These are phyloP conservation scores for Diorhabda elongata DNA, from an alignment of 1,140 invertebrate species.

Conservation along the genomic window DNA sequence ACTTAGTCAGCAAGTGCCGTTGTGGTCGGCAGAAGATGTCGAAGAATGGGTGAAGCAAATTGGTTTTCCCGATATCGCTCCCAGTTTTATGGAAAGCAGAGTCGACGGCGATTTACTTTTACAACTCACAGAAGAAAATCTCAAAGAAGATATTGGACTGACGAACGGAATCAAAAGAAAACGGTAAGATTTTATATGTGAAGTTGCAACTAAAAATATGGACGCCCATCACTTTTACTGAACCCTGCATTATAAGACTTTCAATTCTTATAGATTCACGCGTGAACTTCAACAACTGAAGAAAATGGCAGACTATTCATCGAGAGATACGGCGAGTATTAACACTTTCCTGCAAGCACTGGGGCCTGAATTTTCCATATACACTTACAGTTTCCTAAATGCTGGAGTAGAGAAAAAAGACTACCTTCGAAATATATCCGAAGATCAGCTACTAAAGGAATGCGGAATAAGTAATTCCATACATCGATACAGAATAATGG, in stretches of 20 bases:
- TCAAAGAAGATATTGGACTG: slow-evolving; percentile 89
- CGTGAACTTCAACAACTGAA: slow-evolving; percentile 92
- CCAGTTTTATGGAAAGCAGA: slow-evolving; percentile 82
- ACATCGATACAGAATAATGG: slow-evolving; percentile 84
- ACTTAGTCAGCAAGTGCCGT: slow-evolving; percentile 93
- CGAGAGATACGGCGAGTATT: slow-evolving; percentile 84
- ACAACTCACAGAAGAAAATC: slow-evolving; percentile 87
- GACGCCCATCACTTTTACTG: too few relatives aligned
- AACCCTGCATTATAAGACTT: not conserved
- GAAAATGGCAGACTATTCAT: slow-evolving; percentile 95
- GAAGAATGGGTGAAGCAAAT: slow-evolving; percentile 98
- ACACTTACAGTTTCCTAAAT: slow-evolving; percentile 95
- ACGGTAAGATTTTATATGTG: slow-evolving; percentile 51
- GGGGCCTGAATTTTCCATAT: slow-evolving; percentile 88
- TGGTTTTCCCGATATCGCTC: slow-evolving; percentile 81
- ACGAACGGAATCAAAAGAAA: slow-evolving; percentile 89
- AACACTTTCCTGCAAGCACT: slow-evolving; percentile 87
- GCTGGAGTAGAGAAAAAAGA: slow-evolving; percentile 85
- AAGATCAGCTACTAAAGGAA: slow-evolving; percentile 86
- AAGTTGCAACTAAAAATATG: too few relatives aligned
- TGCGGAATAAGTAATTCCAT: slow-evolving; percentile 93
- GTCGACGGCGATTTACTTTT: slow-evolving; percentile 97
- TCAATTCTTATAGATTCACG: slow-evolving; percentile 69
- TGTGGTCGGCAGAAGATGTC: slow-evolving; percentile 96
- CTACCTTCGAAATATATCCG: slow-evolving; percentile 72